phyloP scores from a whole-genome alignment of 2,113 vertebrate genomes.

The Chloebia gouldiae region DNA sequence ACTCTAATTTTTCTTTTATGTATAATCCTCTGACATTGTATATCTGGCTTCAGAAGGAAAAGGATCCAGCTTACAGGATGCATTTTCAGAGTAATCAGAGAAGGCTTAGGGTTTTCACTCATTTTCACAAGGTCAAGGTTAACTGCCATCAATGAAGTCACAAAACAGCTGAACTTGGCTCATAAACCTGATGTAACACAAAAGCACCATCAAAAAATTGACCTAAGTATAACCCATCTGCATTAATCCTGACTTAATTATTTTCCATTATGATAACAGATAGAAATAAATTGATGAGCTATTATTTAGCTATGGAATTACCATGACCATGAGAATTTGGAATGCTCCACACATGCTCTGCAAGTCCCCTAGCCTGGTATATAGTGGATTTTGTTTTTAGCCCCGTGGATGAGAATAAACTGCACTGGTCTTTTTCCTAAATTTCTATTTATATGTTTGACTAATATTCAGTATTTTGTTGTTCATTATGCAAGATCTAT shows the following conservation, averaged over 20 bases:
- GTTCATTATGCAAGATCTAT: neutral
- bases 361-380: neutral
- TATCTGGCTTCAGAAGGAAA: neutral
- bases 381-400: neutral
- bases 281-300: neutral
- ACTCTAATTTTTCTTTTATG: neutral
- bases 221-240: neutral
- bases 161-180: neutral
- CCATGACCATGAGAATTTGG: neutral
- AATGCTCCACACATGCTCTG: neutral
- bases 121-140: neutral
- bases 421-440: neutral
- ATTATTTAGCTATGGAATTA: neutral
- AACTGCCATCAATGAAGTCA: neutral
- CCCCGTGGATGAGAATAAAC: neutral
- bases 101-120: neutral
- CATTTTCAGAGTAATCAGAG: neutral
- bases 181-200: neutral
- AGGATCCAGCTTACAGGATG: neutral
- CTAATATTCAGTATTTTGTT: conserved; percentile 29
- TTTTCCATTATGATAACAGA: neutral
- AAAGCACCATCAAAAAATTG: neutral
- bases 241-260: neutral
- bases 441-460: neutral
- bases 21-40: neutral